These are phyloP conservation scores for Pontoporia blainvillei DNA, from an alignment of 2,113 vertebrate species.

Conservation along the genomic window DNA sequence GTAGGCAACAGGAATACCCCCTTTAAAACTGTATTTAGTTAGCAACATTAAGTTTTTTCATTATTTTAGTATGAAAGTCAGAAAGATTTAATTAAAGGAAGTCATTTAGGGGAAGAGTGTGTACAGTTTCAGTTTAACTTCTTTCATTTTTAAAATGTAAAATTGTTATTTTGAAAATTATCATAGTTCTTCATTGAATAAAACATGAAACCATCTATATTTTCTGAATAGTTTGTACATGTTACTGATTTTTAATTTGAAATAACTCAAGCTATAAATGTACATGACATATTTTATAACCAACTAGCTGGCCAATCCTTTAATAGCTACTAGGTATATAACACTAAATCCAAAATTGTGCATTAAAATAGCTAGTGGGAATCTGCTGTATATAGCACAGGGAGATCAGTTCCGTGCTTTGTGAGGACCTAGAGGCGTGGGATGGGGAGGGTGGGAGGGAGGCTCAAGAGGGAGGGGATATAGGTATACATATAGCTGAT, in stretches of 20 bases:
- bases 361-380: neutral
- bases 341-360: neutral
- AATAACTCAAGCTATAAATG: neutral
- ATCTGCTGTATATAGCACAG: too few relatives aligned
- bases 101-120: slow-evolving; percentile 13
- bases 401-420: too few relatives aligned
- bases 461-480: too few relatives aligned
- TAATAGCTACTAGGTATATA: neutral
- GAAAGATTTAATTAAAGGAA: slow-evolving; percentile 39
- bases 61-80: slow-evolving; percentile 55
- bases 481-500: too few relatives aligned
- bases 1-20: slow-evolving; percentile 50
- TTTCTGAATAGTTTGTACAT: neutral
- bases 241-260: neutral
- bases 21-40: slow-evolving; percentile 61
- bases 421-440: too few relatives aligned
- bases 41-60: slow-evolving; percentile 39
- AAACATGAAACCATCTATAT: neutral
- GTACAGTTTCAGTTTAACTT: neutral
- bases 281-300: neutral
- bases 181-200: neutral
- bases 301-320: neutral
- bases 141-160: neutral
- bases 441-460: too few relatives aligned
- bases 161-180: neutral